A percentile compares a stretch with the other conserved stretches of the same genome.
Conservation (phyloP, 2,797 vertebrate species). For the Sebastes itinus region DNA sequence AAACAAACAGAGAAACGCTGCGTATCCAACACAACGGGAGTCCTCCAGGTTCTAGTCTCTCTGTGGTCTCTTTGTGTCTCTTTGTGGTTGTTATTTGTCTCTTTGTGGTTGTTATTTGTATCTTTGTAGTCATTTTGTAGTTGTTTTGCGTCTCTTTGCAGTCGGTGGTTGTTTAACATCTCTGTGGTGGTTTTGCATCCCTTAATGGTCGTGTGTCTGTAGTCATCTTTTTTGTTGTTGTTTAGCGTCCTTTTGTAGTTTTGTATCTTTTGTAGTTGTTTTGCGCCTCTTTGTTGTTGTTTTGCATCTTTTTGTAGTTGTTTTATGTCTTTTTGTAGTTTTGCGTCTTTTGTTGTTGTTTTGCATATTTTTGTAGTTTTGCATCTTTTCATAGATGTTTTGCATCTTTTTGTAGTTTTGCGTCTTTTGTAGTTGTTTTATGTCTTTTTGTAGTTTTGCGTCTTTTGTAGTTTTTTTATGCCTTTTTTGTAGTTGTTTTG, state of each 20-base stretch:
- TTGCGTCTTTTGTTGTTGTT: neutral
- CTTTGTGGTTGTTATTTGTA: too few relatives aligned
- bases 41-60: too few relatives aligned
- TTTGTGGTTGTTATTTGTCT: too few relatives aligned
- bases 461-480: too few relatives aligned
- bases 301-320: neutral
- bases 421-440: neutral
- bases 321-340: neutral
- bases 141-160: neutral
- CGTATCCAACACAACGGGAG: too few relatives aligned
- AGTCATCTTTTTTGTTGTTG: neutral
- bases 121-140: too few relatives aligned
- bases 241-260: too few relatives aligned
- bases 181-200: too few relatives aligned
- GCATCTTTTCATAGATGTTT: neutral
- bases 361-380: neutral
- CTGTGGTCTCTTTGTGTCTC: too few relatives aligned
- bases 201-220: too few relatives aligned
- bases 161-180: neutral
- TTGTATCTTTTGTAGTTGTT: neutral
- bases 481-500: neutral
- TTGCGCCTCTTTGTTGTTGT: neutral
- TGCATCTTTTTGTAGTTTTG: neutral
- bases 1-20: too few relatives aligned
- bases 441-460: too few relatives aligned